Conservation (phyloP, 2,113 vertebrate species). For the Myotis yumanensis region DNA sequence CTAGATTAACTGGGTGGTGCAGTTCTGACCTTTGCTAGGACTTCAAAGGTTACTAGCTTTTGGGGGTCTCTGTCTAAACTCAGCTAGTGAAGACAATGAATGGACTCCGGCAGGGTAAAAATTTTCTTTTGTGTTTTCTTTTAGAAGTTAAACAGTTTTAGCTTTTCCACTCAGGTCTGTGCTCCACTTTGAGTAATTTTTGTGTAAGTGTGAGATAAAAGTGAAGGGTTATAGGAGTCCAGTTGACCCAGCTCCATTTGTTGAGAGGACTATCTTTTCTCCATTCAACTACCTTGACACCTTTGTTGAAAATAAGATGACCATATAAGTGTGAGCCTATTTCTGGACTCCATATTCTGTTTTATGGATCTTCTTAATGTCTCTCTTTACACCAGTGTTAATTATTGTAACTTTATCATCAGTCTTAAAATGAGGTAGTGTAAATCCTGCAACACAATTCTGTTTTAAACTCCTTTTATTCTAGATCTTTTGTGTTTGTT, state of each 20-base stretch:
- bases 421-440: not conserved
- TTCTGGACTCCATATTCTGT: not conserved
- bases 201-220: not conserved
- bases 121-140: not conserved
- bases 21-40: too few species aligned
- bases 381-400: not conserved
- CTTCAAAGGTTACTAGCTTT: too few species aligned
- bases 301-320: not conserved
- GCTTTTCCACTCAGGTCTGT: not conserved
- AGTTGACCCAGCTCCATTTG: not conserved
- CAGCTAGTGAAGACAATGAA: too few species aligned
- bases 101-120: too few species aligned
- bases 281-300: not conserved
- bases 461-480: not conserved
- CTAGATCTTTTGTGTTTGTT: not conserved
- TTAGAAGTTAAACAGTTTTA: not conserved
- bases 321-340: not conserved
- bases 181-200: not conserved
- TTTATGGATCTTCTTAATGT: not conserved
- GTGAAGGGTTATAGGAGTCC: not conserved
- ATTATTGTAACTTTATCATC: not conserved
- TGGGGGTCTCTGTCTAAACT: too few species aligned
- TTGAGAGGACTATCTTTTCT: not conserved
- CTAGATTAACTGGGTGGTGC: too few species aligned
- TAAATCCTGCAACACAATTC: not conserved